Percentiles rank a stretch among this genome's conserved stretches.
Conservation (phyloP, 2,888 invertebrate species). For the Calliopum simillimum region DNA sequence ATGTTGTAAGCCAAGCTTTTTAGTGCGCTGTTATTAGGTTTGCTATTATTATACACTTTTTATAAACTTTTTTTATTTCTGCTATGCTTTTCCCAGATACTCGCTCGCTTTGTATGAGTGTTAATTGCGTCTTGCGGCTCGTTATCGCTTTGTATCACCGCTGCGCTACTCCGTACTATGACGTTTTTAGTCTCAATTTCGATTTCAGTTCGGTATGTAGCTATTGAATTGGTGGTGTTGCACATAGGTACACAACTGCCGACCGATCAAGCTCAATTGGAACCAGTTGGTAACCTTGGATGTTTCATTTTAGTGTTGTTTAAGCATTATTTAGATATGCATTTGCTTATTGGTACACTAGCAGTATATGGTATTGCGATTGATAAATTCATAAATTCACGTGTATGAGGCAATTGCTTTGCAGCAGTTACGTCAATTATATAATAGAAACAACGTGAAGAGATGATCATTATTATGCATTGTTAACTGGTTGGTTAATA, state of each 20-base stretch:
- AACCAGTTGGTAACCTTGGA: conserved; percentile 49
- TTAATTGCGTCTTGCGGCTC: too few species aligned
- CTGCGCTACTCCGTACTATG: too few species aligned
- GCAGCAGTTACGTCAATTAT: conserved; percentile 26
- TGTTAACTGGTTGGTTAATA: too few species aligned
- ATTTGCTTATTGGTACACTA: conserved; percentile 4
- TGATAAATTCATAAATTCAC: conserved; percentile 36
- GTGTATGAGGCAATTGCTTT: conserved; percentile 35
- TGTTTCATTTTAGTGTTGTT: conserved; percentile 33
- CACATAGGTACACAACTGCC: conserved; percentile 10
- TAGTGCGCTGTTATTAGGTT: too few species aligned
- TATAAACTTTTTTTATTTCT: too few species aligned
- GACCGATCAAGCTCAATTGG: conserved; percentile 4
- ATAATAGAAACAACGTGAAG: background rate
- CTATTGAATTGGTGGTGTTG: conserved; percentile 7
- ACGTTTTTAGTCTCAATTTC: background rate
- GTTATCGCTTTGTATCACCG: too few species aligned
- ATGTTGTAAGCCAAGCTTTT: too few species aligned
- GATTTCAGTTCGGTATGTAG: conserved; percentile 13
- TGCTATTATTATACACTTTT: too few species aligned
- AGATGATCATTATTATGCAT: too few species aligned
- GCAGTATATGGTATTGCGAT: conserved; percentile 27
- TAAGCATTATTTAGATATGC: conserved; percentile 16
- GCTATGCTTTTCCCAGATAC: too few species aligned
- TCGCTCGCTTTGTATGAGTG: too few species aligned